Evolutionary conservation across 2,113 vertebrate species (phyloP).

Genomic region (Corythornis cristatus): DNA sequence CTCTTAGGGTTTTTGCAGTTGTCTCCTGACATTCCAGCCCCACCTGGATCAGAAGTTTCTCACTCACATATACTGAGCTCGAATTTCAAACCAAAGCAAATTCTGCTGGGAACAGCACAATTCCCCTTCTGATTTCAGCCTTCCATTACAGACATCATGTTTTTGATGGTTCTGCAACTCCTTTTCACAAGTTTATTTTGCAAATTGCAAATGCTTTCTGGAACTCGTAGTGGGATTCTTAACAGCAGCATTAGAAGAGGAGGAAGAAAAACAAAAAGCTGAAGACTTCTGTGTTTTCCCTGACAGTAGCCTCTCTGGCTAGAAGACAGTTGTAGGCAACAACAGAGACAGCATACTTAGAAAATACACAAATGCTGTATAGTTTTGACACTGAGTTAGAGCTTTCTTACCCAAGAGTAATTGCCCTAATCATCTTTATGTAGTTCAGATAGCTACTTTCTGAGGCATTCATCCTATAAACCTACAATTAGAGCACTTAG

Average conservation of each 20-base stretch:
- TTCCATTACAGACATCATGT: not conserved
- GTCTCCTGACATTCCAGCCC: too few species aligned
- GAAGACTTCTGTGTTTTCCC: not conserved
- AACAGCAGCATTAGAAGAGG: not conserved
- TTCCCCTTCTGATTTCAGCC: not conserved
- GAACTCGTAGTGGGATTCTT: not conserved
- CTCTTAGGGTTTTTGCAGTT: not conserved
- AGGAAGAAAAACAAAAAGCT: not conserved
- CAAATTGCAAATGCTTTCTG: not conserved
- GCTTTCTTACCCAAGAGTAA: not conserved
- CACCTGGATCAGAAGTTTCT: not conserved
- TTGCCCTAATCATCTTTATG: not conserved
- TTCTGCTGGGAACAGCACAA: not conserved
- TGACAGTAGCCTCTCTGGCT: not conserved
- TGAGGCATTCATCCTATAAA: not conserved
- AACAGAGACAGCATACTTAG: not conserved
- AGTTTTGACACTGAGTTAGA: not conserved
- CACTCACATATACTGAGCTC: rapidly evolving
- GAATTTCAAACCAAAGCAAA: not conserved
- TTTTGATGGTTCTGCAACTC: not conserved
- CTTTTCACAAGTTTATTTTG: not conserved
- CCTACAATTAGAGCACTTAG: not conserved
- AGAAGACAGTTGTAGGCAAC: not conserved
- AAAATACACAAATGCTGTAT: rapidly evolving
- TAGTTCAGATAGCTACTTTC: not conserved